Conservation (phyloP, 2,113 vertebrate genomes). For the Carettochelys insculpta region DNA sequence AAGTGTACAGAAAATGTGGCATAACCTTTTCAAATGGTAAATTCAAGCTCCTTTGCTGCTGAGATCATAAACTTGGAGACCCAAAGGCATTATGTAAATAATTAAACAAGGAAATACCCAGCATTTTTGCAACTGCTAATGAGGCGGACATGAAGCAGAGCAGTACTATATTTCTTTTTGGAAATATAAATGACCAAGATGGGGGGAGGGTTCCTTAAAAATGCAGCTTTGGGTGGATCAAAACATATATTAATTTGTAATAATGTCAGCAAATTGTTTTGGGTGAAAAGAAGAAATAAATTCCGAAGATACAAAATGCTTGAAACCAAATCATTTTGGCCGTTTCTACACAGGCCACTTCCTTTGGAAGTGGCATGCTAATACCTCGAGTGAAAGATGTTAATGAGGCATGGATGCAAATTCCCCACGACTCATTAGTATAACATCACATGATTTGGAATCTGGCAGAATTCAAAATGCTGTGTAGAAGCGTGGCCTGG, state of each 20-base stretch:
- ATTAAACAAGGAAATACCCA: not conserved
- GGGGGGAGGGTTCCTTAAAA: not conserved
- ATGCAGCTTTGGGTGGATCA: not conserved
- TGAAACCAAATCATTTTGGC: not conserved
- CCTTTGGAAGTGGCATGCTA: too few species aligned
- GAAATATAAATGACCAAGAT: not conserved
- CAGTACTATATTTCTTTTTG: not conserved
- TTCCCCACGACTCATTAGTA: too few species aligned
- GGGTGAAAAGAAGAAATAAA: not conserved
- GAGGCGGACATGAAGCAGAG: not conserved
- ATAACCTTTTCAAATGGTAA: not conserved
- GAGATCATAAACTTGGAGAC: not conserved
- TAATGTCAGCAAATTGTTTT: not conserved
- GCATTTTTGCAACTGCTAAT: not conserved
- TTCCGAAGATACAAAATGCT: not conserved
- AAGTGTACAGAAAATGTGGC: constrained; percentile 3
- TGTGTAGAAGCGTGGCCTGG: too few species aligned
- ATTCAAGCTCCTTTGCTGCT: not conserved
- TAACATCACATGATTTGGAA: too few species aligned
- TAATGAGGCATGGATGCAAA: too few species aligned
- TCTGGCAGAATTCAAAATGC: too few species aligned
- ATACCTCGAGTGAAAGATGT: too few species aligned
- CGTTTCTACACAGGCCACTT: too few species aligned
- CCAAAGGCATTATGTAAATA: not conserved
- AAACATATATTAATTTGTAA: not conserved